These are phyloP conservation scores for Cossypha heuglini DNA, from an alignment of 2,797 vertebrate species.

Conservation along the genomic window DNA sequence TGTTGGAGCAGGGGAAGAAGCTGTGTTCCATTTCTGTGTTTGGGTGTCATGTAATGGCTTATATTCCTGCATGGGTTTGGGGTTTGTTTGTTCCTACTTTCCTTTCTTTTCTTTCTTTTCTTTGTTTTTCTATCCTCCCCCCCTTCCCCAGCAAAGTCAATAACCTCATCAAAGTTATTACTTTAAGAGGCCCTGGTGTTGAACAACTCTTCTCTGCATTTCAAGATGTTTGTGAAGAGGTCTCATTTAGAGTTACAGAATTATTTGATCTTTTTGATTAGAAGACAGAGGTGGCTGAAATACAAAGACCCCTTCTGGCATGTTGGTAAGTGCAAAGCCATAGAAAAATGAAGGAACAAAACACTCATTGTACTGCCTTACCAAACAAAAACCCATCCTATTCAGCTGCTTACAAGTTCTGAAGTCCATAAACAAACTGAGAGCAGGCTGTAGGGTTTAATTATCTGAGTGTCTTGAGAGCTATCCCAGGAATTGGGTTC, in stretches of 20 bases:
- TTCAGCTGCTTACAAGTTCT: background rate
- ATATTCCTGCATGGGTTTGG: background rate
- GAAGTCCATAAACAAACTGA: background rate
- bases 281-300: background rate
- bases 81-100: background rate
- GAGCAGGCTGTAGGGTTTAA: background rate
- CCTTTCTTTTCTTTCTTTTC: background rate
- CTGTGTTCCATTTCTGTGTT: accelerated
- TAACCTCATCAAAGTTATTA: background rate
- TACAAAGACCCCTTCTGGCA: background rate
- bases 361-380: background rate
- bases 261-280: background rate
- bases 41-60: background rate
- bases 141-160: background rate
- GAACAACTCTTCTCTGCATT: background rate
- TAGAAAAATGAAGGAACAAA: background rate
- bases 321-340: background rate
- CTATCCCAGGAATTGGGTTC: accelerated
- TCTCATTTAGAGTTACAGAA: background rate
- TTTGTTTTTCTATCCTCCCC: background rate
- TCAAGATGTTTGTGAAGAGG: background rate
- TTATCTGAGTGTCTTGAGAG: background rate
- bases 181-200: background rate
- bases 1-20: background rate
- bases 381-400: background rate